A percentile compares a stretch with the other conserved stretches of the same genome.
Evolutionary conservation across 2,113 vertebrate genomes (phyloP).

Genomic region (Panthera leo): DNA sequence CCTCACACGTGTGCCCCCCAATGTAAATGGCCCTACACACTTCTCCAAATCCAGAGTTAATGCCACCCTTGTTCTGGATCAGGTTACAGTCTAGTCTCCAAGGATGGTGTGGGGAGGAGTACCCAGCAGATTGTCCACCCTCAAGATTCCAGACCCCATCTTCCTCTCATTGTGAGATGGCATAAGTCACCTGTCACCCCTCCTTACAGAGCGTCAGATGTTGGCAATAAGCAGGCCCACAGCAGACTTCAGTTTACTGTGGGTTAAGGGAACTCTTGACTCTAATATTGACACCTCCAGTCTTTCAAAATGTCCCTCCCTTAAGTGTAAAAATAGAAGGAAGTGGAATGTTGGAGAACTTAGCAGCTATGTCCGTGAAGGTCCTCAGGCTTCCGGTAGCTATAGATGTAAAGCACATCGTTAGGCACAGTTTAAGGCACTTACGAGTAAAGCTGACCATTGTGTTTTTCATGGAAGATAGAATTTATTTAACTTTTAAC

Average conservation of each 20-base stretch:
- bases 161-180: neutral
- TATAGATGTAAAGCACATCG: neutral
- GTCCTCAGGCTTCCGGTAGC: neutral
- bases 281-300: neutral
- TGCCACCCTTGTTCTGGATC: neutral
- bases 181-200: neutral
- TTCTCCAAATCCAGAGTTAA: neutral
- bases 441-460: neutral
- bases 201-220: neutral
- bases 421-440: neutral
- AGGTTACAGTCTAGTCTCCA: neutral
- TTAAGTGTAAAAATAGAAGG: neutral
- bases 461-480: neutral
- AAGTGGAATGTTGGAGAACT: neutral
- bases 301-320: neutral
- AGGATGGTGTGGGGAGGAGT: neutral
- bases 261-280: neutral
- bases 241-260: neutral
- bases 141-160: neutral
- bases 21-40: neutral
- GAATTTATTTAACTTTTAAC: conserved; percentile 8
- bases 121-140: neutral
- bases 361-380: neutral
- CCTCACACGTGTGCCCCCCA: neutral
- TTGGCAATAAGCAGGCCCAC: neutral